Evolutionary conservation across 1,140 invertebrate genomes (phyloP).

Genomic region (Daktulosphaira vitifoliae): DNA sequence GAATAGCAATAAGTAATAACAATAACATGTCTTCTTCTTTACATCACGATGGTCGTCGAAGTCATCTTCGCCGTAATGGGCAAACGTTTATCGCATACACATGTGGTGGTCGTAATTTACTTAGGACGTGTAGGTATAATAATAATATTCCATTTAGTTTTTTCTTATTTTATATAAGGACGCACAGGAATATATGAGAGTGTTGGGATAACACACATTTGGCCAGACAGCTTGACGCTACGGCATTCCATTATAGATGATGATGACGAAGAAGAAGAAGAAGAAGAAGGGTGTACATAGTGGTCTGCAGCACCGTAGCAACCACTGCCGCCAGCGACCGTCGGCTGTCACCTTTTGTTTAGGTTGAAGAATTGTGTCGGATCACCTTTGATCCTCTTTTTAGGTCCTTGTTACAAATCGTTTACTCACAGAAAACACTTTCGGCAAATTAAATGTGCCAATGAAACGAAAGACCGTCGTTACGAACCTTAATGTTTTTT

Average conservation of each 20-base stretch:
- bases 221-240: slow-evolving; percentile 26
- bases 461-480: too few species aligned
- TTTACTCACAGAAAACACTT: too few species aligned
- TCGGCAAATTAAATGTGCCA: too few species aligned
- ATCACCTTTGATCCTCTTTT: background rate
- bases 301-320: too few species aligned
- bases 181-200: too few species aligned
- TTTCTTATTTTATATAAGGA: background rate
- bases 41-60: too few species aligned
- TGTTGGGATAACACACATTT: too few species aligned
- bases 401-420: too few species aligned
- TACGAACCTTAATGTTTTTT: too few species aligned
- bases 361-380: background rate
- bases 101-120: slow-evolving; percentile 24
- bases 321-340: background rate
- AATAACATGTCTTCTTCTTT: too few species aligned
- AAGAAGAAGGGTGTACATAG: too few species aligned
- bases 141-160: slow-evolving; percentile 20
- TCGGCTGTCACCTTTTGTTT: slow-evolving; percentile 3
- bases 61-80: slow-evolving; percentile 5
- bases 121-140: slow-evolving; percentile 6
- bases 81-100: slow-evolving; percentile 7
- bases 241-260: slow-evolving; percentile 12
- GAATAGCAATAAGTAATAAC: too few species aligned
- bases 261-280: background rate